phyloP scores from a whole-genome alignment of 2,797 vertebrate species.

The Pampus argenteus region DNA sequence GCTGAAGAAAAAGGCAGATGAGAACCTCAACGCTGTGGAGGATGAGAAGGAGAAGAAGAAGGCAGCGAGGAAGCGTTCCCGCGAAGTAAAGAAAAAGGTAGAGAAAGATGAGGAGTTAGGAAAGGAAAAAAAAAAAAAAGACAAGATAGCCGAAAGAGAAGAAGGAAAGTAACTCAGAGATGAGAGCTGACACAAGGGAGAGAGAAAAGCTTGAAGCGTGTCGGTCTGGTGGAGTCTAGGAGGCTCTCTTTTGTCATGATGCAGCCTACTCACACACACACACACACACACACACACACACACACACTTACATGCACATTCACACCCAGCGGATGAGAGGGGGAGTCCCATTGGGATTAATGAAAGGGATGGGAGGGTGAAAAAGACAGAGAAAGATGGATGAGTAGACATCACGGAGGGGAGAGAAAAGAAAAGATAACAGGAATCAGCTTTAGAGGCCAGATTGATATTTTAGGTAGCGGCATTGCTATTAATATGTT shows the following conservation, averaged over 20 bases:
- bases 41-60: conserved; percentile 95
- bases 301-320: conserved; percentile 36
- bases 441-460: conserved; percentile 35
- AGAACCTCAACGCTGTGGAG: conserved; percentile 93
- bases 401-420: conserved; percentile 23
- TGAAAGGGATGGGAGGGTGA: conserved; percentile 17
- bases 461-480: conserved; percentile 49
- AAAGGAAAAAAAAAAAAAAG: neutral
- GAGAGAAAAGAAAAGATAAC: conserved; percentile 24
- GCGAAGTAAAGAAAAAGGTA: conserved; percentile 99
- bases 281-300: conserved; percentile 43
- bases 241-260: conserved; percentile 74
- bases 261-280: conserved; percentile 46
- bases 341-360: conserved; percentile 64
- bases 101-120: conserved; percentile 32
- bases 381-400: conserved; percentile 65
- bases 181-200: conserved; percentile 25
- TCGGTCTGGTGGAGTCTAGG: conserved; percentile 47
- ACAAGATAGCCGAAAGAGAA: neutral
- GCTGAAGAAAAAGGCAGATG: conserved; percentile 97
- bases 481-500: conserved; percentile 31
- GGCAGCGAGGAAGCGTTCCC: conserved; percentile 84
- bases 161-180: conserved; percentile 23
- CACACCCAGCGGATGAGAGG: conserved; percentile 39
- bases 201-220: conserved; percentile 28